These are phyloP conservation scores for Peucedramus taeniatus DNA, from an alignment of 2,113 vertebrate genomes.

Conservation along the genomic window DNA sequence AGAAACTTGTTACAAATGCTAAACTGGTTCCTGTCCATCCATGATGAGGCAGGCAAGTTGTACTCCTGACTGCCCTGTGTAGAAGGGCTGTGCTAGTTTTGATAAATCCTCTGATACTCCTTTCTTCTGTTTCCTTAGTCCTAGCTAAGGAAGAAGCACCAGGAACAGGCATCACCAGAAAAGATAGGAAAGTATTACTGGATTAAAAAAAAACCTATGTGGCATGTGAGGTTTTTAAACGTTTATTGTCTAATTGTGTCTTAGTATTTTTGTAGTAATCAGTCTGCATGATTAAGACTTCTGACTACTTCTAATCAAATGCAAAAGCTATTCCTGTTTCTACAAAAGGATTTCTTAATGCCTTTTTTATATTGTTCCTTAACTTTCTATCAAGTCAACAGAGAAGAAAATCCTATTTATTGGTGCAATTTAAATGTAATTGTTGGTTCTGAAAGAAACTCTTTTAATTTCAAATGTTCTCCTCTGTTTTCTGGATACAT, in stretches of 20 bases:
- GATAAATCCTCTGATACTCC: neutral
- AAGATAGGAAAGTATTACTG: neutral
- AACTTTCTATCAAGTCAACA: slow-evolving; percentile 6
- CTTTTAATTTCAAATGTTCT: slow-evolving; percentile 22
- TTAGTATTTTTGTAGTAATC: neutral
- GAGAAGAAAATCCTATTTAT: slow-evolving; percentile 21
- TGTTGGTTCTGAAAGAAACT: slow-evolving; percentile 31
- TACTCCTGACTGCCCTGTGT: neutral
- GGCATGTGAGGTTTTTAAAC: neutral
- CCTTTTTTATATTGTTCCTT: neutral
- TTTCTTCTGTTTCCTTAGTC: neutral
- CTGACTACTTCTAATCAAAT: neutral
- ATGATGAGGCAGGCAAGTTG: neutral
- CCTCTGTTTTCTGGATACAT: slow-evolving; percentile 21
- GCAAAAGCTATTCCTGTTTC: neutral
- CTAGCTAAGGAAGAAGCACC: neutral
- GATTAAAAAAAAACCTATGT: neutral
- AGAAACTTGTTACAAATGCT: neutral
- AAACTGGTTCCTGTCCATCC: neutral
- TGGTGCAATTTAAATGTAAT: slow-evolving; percentile 1
- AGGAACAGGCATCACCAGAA: neutral
- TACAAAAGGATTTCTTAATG: neutral
- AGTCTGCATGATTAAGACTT: neutral
- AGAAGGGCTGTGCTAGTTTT: neutral
- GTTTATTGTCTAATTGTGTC: neutral